Conservation (phyloP, 2,113 vertebrate genomes). For the Brachyistius frenatus region DNA sequence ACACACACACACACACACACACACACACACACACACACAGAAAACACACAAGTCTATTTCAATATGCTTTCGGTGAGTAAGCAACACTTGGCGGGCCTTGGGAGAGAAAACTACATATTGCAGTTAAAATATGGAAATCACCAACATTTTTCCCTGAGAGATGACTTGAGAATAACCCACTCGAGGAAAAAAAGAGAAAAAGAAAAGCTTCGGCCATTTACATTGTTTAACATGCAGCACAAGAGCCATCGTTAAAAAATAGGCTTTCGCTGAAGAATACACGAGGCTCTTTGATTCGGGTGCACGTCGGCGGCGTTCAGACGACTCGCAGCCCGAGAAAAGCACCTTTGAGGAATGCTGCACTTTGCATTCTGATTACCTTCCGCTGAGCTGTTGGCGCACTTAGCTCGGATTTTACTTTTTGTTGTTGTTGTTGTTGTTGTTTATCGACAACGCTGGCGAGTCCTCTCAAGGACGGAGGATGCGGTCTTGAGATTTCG, state of each 20-base stretch:
- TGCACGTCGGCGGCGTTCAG: not conserved
- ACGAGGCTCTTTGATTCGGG: slow-evolving; percentile 26
- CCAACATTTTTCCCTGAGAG: slow-evolving; percentile 55
- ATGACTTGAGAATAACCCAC: slow-evolving; percentile 69
- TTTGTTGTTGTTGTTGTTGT: slow-evolving; percentile 2
- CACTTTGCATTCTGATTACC: slow-evolving; percentile 56
- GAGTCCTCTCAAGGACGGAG: slow-evolving; percentile 52
- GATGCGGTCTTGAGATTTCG: not conserved
- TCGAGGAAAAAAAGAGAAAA: slow-evolving; percentile 14
- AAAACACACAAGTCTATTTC: slow-evolving; percentile 37
- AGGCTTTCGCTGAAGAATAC: slow-evolving; percentile 40
- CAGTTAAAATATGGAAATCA: slow-evolving; percentile 78
- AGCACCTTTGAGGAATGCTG: slow-evolving; percentile 28
- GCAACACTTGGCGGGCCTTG: slow-evolving; percentile 56
- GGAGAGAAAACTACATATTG: slow-evolving; percentile 73
- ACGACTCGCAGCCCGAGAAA: slow-evolving; percentile 48
- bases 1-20: slow-evolving; percentile 3
- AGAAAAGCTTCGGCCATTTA: slow-evolving; percentile 52
- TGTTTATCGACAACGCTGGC: slow-evolving; percentile 50
- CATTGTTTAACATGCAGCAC: slow-evolving; percentile 73
- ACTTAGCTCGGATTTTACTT: not conserved
- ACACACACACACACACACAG: slow-evolving; percentile 23
- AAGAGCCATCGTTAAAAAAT: slow-evolving; percentile 38
- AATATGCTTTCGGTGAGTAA: slow-evolving; percentile 54
- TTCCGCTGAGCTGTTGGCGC: slow-evolving; percentile 23